phyloP scores from a whole-genome alignment of 2,797 vertebrate genomes.

The Vultur gryphus region DNA sequence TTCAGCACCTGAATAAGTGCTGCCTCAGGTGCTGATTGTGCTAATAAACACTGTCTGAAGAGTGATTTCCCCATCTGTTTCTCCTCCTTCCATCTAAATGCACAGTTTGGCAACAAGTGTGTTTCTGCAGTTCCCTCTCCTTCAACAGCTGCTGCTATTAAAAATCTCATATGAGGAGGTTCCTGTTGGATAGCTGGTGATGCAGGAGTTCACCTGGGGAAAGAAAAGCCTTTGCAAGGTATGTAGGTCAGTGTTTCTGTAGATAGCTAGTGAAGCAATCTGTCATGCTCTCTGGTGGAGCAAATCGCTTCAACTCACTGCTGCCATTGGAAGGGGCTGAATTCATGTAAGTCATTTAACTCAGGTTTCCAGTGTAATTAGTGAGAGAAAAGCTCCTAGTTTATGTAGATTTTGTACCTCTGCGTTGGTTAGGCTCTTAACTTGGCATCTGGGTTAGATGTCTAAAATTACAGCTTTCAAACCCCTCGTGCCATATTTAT shows the following conservation, averaged over 20 bases:
- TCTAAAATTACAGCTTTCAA: neutral
- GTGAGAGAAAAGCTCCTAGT: neutral
- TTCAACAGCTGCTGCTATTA: constrained; percentile 36
- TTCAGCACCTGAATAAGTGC: constrained; percentile 65
- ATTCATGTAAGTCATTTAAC: neutral
- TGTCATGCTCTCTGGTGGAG: neutral
- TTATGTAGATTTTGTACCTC: neutral
- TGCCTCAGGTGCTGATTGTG: constrained; percentile 27
- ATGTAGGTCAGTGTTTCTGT: neutral
- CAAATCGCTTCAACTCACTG: neutral
- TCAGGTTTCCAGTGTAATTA: neutral
- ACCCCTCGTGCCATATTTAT: neutral
- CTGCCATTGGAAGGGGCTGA: neutral
- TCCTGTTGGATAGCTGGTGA: neutral
- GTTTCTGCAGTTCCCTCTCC: neutral
- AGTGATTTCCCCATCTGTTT: constrained; percentile 45
- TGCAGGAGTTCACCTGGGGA: constrained; percentile 8
- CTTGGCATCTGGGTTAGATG: neutral
- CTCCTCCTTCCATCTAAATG: constrained; percentile 19
- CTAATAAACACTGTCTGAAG: constrained; percentile 41
- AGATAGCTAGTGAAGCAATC: neutral
- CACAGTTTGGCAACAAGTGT: constrained; percentile 13
- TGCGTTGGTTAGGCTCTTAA: neutral
- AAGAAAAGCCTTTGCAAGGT: neutral
- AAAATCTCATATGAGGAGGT: neutral